Percentiles rank a stretch among this genome's conserved stretches.
These are phyloP conservation scores for Gopherus evgoodei DNA, from an alignment of 2,113 vertebrate species.

Conservation along the genomic window DNA sequence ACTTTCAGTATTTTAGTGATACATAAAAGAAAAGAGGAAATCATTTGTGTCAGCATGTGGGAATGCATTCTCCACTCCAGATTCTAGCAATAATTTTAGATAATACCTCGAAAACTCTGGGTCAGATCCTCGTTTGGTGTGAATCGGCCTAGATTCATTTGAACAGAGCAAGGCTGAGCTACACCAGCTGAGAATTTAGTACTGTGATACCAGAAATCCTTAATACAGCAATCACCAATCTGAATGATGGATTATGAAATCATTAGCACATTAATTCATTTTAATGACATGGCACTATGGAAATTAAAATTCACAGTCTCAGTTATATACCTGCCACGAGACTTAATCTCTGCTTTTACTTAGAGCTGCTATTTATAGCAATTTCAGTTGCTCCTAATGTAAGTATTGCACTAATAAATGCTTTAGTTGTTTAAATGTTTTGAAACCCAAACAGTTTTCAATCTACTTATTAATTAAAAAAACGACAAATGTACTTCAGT, in stretches of 20 bases:
- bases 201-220: neutral
- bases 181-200: neutral
- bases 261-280: slow-evolving; percentile 38
- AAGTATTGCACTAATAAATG: neutral
- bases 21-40: neutral
- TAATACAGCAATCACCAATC: neutral
- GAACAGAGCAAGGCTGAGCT: neutral
- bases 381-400: neutral
- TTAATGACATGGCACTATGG: slow-evolving; percentile 17
- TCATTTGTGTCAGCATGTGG: rapidly evolving
- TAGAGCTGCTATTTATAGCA: slow-evolving; percentile 2
- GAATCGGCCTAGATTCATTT: neutral
- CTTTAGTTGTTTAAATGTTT: neutral
- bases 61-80: neutral
- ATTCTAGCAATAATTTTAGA: neutral
- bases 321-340: neutral
- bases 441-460: neutral
- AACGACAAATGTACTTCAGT: neutral
- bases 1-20: neutral
- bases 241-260: slow-evolving; percentile 46
- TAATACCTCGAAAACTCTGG: neutral
- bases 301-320: slow-evolving; percentile 29
- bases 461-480: neutral
- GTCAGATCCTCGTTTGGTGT: neutral
- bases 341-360: neutral